A percentile compares a stretch with the other conserved stretches of the same genome.
Conservation (phyloP, 1,140 invertebrate genomes). For the Sinella curviseta region DNA sequence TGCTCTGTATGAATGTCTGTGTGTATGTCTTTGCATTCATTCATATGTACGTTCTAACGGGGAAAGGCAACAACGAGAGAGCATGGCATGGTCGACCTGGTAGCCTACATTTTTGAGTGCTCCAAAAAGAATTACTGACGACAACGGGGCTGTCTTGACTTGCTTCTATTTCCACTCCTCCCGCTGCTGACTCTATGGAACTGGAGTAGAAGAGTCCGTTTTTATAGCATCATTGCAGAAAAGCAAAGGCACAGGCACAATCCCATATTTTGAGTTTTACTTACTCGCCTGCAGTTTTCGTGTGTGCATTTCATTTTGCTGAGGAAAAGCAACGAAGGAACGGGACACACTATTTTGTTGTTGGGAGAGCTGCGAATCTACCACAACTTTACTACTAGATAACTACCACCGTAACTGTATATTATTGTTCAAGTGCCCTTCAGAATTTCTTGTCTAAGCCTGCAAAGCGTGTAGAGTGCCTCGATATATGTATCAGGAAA, state of each 20-base stretch:
- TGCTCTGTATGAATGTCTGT: not conserved
- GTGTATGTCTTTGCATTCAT: not conserved
- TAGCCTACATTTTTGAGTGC: conserved; percentile 5
- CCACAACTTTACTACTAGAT: not conserved
- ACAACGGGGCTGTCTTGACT: not conserved
- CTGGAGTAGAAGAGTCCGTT: not conserved
- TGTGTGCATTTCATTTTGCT: too few species aligned
- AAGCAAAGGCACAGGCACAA: not conserved
- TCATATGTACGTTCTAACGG: not conserved
- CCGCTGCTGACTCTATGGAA: not conserved
- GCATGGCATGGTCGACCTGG: not conserved
- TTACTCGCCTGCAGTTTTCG: too few species aligned
- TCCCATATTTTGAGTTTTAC: too few species aligned
- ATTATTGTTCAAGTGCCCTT: not conserved
- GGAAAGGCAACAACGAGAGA: not conserved
- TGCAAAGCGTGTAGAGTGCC: not conserved
- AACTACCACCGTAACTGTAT: not conserved
- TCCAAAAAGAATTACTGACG: not conserved
- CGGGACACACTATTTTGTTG: not conserved
- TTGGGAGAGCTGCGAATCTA: not conserved
- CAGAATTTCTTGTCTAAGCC: not conserved
- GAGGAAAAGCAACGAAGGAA: too few species aligned
- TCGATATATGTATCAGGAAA: not conserved
- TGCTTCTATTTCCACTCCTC: not conserved
- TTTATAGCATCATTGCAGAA: not conserved